Evolutionary conservation across 1,140 invertebrate genomes (phyloP), one percentile per base, ranked within the genome.

Genomic region (Grapholita molesta): DNA sequence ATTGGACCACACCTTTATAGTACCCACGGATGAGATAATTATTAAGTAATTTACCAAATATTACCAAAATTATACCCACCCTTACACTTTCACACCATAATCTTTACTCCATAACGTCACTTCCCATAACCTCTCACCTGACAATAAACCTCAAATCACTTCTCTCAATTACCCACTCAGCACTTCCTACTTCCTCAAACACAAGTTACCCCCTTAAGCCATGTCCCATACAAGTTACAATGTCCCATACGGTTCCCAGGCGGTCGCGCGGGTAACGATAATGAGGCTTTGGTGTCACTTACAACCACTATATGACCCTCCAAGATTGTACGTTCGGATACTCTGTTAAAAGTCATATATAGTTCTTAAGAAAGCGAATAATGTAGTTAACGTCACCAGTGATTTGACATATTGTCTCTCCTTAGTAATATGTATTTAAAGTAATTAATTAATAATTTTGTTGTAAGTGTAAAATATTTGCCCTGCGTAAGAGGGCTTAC

Each of bases 131-230:
- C 9, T 35, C 33, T 11, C 15, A 48, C 42, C 18, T 48, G 18
- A 48, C 42, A 48, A 48, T 48, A 30, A 30, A 48, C 42, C 42
- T 42, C 38, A 42, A 42, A 42, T 42, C 52, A 23, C 52, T 53
- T 53, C 18, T 11, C 52, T 61, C 55, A 25, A 28, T 61, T 25
- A 61, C 25, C 28, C 55, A 30, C 55, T 61, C 25, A 28, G 15
- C 3, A 61, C 55, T 28, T 52, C 65, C 38, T n/a, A n/a, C n/a
- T 28, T 28, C 65, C 23, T 65, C 28, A 12, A 6, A 12, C n/a
- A n/a, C n/a, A n/a, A n/a, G n/a, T n/a, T n/a, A n/a, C 85, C 87
- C 88, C 85, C 87, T 86, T 86, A 70, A 86, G 76, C 38, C 33
- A 79, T 76, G 35, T n/a, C 35, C 28, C 28, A 4, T 30, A 30